A percentile compares a stretch with the other conserved stretches of the same genome.
Evolutionary conservation across 30 jellyfish, hydroid and myxozoan genomes (phyloP).

Genomic region (Pelagia noctiluca): DNA sequence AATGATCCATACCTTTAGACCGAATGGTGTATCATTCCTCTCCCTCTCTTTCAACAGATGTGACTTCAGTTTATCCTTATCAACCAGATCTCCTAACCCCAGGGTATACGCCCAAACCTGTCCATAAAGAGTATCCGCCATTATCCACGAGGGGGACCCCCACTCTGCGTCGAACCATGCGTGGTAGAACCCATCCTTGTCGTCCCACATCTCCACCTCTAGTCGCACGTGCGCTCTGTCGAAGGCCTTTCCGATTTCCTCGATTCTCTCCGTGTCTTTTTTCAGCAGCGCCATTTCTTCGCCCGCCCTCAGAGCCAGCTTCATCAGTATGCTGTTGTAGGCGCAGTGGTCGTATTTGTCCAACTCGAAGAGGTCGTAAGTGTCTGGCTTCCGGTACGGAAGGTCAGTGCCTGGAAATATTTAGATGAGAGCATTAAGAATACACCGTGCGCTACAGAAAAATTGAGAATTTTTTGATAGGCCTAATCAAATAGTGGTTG

Average conservation of each 20-base stretch:
- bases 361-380: slow-evolving; percentile 94
- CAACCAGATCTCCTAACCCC: slow-evolving; percentile 96
- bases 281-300: slow-evolving; percentile 81
- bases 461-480: no score
- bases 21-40: slow-evolving; percentile 96
- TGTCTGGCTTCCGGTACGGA: slow-evolving; percentile 99
- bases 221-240: slow-evolving; percentile 84
- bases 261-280: slow-evolving; percentile 55
- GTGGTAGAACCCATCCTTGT: slow-evolving; percentile 87
- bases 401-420: slow-evolving; percentile 93
- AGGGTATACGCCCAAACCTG: slow-evolving; percentile 98
- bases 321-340: slow-evolving; percentile 79
- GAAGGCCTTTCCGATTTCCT: slow-evolving; percentile 65
- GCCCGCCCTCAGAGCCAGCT: slow-evolving; percentile 92
- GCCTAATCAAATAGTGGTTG: no score
- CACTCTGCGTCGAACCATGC: slow-evolving; percentile 99
- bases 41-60: slow-evolving; percentile 87
- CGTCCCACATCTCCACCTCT: slow-evolving; percentile 99
- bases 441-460: no score
- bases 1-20: slow-evolving; percentile 91
- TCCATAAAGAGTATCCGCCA: slow-evolving; percentile 96
- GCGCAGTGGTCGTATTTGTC: slow-evolving; percentile 98
- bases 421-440: no score
- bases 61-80: slow-evolving; percentile 76
- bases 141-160: slow-evolving; percentile 98